A percentile compares a stretch with the other conserved stretches of the same genome.
Conservation (phyloP, 2,113 vertebrate genomes). For the Theristicus caerulescens region DNA sequence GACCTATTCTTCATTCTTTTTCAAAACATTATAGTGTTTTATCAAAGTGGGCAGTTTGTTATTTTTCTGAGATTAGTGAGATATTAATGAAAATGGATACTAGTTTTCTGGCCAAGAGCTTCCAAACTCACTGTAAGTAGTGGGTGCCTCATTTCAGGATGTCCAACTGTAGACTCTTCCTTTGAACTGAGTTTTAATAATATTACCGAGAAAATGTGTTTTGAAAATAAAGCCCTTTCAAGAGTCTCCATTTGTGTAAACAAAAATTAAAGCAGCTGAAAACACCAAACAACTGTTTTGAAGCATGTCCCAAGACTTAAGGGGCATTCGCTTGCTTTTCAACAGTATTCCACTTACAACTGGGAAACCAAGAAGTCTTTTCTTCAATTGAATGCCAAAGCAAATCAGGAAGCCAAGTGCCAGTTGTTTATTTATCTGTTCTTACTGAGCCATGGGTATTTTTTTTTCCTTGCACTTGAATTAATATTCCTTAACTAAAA, state of each 20-base stretch:
- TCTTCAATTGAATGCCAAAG: background rate
- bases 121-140: background rate
- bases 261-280: background rate
- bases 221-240: background rate
- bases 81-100: background rate
- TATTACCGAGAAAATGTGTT: background rate
- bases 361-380: background rate
- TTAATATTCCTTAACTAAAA: background rate
- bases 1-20: background rate
- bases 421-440: background rate
- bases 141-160: background rate
- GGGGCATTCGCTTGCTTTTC: background rate
- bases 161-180: background rate
- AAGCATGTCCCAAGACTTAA: background rate
- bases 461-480: background rate
- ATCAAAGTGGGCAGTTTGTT: background rate
- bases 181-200: background rate
- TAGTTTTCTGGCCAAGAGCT: background rate
- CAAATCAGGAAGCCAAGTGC: background rate
- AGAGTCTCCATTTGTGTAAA: background rate
- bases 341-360: background rate
- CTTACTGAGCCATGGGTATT: fast-evolving
- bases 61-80: background rate
- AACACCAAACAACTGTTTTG: background rate
- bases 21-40: background rate